Evolutionary conservation across 2,113 vertebrate genomes (phyloP), one percentile per base, ranked within the genome.

Genomic region (Oreocharis arfaki): DNA sequence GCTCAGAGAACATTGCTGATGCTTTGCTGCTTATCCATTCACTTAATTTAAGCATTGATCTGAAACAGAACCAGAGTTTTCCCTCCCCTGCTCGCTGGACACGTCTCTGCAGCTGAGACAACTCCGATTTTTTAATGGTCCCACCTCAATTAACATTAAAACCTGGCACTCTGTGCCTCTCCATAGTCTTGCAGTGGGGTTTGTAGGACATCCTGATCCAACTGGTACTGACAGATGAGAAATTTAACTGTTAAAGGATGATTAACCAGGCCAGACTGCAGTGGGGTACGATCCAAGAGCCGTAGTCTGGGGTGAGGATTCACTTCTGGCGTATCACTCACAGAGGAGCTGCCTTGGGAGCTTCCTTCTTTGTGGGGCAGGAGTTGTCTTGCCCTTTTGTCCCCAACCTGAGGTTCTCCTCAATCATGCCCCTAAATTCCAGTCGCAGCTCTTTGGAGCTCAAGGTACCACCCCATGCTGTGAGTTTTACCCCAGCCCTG

Each of bases 21-120:
- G 71, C 80, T 96, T 94, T 86, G 79, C 92, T 87, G 83, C 64
- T 77, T 78, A 27, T 84, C 79, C 37, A 11, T 68, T 87, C 57
- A 16, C 70, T 79, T 87, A 71, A 89, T 64, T 70, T 86, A 93
- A 88, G 50, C 37, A 14, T 57, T 71, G 75, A 59, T 82, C 73
- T 93, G 73, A 84, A 90, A 42, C 27, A n/a, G 61, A 75, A 77
- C 46, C 16, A 9, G 69, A 39, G 17, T 26, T 70, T 28, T 61
- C 49, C 32, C 65, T 92, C n/a, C 67, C 60, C 55, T 77, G 55
- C 87, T 90, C 0, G 0, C 24, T 14, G 49, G 28, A 27, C 12
- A 3, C 0, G 1, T 73, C 50, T 84, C 52, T 78, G 69, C n/a
- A 13, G 44, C 79, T 28, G 63, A 77, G 56, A 57, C 52, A 81